Evolutionary conservation across 2,888 invertebrate species (phyloP).

Genomic region (Flexamia atlantica): DNA sequence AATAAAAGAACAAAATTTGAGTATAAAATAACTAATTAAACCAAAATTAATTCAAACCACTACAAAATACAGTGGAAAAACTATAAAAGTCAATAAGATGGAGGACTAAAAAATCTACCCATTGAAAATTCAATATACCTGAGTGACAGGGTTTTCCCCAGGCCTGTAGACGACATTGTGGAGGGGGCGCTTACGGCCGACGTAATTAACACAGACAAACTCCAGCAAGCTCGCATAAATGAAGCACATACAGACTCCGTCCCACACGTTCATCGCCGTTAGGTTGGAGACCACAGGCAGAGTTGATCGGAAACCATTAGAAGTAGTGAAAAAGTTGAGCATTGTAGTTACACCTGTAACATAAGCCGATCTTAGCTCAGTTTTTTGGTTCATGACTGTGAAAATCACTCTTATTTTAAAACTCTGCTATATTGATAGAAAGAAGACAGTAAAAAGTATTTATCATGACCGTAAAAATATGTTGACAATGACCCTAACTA

Average conservation of each 20-base stretch:
- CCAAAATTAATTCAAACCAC: not conserved
- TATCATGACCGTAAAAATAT: no score
- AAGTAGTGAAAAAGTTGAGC: constrained; percentile 99
- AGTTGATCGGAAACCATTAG: constrained; percentile 94
- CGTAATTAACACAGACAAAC: constrained; percentile 97
- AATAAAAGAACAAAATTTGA: not conserved
- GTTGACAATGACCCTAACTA: no score
- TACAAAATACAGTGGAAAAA: constrained; percentile 11
- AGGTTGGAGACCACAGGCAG: constrained; percentile 95
- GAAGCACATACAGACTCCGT: constrained; percentile 98
- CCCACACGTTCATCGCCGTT: constrained; percentile 98
- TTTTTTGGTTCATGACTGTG: no score
- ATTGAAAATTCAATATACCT: constrained; percentile 78
- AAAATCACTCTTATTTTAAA: no score
- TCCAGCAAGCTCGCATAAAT: constrained; percentile 96
- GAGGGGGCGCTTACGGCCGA: constrained; percentile 92
- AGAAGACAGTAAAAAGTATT: no score
- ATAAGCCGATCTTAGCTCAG: not conserved
- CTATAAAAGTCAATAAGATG: not conserved
- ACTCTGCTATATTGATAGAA: no score
- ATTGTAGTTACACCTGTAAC: constrained; percentile 94
- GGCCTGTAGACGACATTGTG: constrained; percentile 94
- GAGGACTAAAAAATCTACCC: not conserved
- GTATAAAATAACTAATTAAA: not conserved
- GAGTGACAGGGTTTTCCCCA: constrained; percentile 93